A percentile compares a stretch with the other conserved stretches of the same genome.
These are phyloP conservation scores for Ceyx cyanopectus DNA, from an alignment of 2,113 vertebrate genomes.

Conservation along the genomic window DNA sequence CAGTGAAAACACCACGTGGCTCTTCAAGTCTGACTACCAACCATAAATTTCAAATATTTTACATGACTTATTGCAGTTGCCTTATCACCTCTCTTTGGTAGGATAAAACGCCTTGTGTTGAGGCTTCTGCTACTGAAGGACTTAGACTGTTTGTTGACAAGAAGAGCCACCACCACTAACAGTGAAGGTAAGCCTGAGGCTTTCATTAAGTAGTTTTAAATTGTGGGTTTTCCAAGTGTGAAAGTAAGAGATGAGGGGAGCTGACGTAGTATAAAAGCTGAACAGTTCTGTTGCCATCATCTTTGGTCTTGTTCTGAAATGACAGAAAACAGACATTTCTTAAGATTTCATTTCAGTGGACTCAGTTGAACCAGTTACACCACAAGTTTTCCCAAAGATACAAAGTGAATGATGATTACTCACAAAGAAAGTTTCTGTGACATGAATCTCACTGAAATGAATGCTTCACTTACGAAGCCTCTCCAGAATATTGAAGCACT, in stretches of 20 bases:
- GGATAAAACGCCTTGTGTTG: rapidly evolving
- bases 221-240: background rate
- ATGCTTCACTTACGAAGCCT: background rate
- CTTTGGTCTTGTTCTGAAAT: background rate
- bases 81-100: background rate
- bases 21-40: background rate
- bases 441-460: background rate
- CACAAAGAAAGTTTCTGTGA: slow-evolving; percentile 37
- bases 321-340: background rate
- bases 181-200: rapidly evolving
- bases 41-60: background rate
- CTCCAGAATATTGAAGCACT: slow-evolving; percentile 12
- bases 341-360: background rate
- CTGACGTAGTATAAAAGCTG: background rate
- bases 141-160: rapidly evolving
- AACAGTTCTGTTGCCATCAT: background rate
- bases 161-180: background rate
- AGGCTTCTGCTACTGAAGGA: background rate
- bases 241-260: background rate
- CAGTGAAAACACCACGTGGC: background rate
- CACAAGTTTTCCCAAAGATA: background rate
- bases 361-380: slow-evolving; percentile 9
- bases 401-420: background rate
- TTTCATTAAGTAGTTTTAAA: rapidly evolving
- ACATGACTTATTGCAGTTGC: background rate